A percentile compares a stretch with the other conserved stretches of the same genome.
Evolutionary conservation across 2,888 invertebrate genomes (phyloP).

Genomic region (Plebejus argus): DNA sequence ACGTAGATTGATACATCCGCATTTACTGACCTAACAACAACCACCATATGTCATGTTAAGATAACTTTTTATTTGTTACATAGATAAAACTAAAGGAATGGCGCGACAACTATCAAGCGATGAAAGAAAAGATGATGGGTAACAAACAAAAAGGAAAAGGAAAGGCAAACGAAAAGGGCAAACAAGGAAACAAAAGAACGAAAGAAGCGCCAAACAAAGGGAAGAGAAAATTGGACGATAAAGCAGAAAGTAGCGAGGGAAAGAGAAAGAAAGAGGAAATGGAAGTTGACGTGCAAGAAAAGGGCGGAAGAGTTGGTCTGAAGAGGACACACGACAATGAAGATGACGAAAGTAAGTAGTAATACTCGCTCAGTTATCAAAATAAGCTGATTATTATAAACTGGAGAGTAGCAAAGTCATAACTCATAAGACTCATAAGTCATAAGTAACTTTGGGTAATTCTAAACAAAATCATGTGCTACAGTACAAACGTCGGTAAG

Average conservation of each 20-base stretch:
- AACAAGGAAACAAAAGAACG: constrained; percentile 57
- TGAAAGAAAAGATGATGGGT: constrained; percentile 70
- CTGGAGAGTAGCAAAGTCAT: too few species aligned
- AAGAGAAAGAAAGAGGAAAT: constrained; percentile 64
- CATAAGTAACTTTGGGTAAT: too few species aligned
- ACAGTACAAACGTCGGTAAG: too few species aligned
- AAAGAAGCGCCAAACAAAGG: constrained; percentile 54
- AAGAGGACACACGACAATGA: constrained; percentile 56
- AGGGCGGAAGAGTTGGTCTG: constrained; percentile 56
- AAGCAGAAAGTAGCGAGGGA: constrained; percentile 49
- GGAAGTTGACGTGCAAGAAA: constrained; percentile 52
- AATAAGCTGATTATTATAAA: too few species aligned
- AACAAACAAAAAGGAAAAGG: constrained; percentile 63
- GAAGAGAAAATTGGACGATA: constrained; percentile 57
- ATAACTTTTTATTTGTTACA: not conserved
- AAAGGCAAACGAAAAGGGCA: constrained; percentile 56
- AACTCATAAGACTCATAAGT: too few species aligned
- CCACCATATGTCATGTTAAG: too few species aligned
- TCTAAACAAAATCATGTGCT: too few species aligned
- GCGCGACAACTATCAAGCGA: constrained; percentile 66
- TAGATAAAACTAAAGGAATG: constrained; percentile 68
- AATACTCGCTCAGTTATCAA: too few species aligned
- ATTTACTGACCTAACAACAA: too few species aligned
- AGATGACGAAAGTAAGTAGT: constrained; percentile 47
- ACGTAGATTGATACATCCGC: too few species aligned